phyloP scores from a whole-genome alignment of 2,888 invertebrate species.

The Erynnis tages region DNA sequence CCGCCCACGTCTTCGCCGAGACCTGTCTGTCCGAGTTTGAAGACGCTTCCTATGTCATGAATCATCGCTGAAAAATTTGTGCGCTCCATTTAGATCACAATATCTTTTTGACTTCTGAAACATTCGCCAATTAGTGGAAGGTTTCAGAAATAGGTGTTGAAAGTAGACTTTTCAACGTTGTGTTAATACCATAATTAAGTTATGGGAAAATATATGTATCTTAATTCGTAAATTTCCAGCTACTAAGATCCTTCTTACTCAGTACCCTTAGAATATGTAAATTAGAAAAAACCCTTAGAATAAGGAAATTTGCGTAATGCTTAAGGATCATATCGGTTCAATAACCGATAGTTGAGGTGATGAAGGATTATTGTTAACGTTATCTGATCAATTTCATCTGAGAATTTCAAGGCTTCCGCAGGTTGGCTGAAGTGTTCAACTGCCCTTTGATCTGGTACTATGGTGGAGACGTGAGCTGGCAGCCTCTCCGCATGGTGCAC shows the following conservation, averaged over 20 bases:
- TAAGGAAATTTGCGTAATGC: too few species aligned
- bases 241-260: too few species aligned
- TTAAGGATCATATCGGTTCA: too few species aligned
- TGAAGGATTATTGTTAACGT: too few species aligned
- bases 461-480: slow-evolving; percentile 47
- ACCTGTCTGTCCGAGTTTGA: slow-evolving; percentile 12
- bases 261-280: too few species aligned
- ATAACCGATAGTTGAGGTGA: too few species aligned
- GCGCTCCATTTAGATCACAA: slow-evolving; percentile 9
- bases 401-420: slow-evolving; percentile 30
- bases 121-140: neutral
- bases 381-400: too few species aligned
- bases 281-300: too few species aligned
- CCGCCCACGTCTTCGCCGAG: slow-evolving; percentile 1
- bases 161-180: too few species aligned
- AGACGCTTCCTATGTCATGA: slow-evolving; percentile 16
- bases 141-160: neutral
- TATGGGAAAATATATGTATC: too few species aligned
- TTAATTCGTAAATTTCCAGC: too few species aligned
- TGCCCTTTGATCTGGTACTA: slow-evolving; percentile 60
- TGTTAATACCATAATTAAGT: too few species aligned
- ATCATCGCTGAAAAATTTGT: slow-evolving; percentile 7
- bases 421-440: slow-evolving; percentile 48
- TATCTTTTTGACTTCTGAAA: neutral
- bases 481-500: slow-evolving; percentile 47